Conservation (phyloP, 2,113 vertebrate species). For the Glaucomys volans region DNA sequence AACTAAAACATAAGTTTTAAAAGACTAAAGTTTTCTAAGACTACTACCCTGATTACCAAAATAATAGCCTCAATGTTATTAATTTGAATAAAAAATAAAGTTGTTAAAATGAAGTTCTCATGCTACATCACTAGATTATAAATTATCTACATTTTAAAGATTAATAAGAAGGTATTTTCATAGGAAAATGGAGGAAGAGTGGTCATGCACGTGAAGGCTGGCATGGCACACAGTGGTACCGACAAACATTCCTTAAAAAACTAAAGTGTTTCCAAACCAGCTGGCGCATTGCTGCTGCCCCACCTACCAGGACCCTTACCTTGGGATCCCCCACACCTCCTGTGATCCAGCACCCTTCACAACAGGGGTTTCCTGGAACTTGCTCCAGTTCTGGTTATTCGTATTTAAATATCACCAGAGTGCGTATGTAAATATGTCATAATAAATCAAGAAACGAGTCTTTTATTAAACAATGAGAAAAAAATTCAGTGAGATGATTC, state of each 20-base stretch:
- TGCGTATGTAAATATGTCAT: background rate
- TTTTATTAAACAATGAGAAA: background rate
- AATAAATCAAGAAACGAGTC: background rate
- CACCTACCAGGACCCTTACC: background rate
- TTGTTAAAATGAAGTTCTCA: background rate
- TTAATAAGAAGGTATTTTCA: background rate
- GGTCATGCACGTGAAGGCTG: background rate
- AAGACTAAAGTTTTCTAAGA: background rate
- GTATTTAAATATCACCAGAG: background rate
- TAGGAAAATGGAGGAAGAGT: background rate
- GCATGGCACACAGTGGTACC: too few relatives aligned
- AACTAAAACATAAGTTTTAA: background rate
- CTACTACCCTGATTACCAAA: background rate
- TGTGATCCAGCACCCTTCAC: background rate
- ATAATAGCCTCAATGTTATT: background rate
- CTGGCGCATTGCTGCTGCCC: background rate
- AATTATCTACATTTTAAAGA: background rate
- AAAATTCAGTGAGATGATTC: background rate
- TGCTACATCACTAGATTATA: background rate
- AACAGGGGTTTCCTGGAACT: background rate
- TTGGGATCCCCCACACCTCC: too few relatives aligned
- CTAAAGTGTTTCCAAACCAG: background rate
- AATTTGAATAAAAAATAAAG: constrained; percentile 30
- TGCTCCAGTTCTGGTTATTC: background rate
- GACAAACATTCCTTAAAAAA: background rate